A percentile compares a stretch with the other conserved stretches of the same genome.
These are phyloP conservation scores for Papilio helenus DNA, from an alignment of 1,140 invertebrate genomes.

Conservation along the genomic window DNA sequence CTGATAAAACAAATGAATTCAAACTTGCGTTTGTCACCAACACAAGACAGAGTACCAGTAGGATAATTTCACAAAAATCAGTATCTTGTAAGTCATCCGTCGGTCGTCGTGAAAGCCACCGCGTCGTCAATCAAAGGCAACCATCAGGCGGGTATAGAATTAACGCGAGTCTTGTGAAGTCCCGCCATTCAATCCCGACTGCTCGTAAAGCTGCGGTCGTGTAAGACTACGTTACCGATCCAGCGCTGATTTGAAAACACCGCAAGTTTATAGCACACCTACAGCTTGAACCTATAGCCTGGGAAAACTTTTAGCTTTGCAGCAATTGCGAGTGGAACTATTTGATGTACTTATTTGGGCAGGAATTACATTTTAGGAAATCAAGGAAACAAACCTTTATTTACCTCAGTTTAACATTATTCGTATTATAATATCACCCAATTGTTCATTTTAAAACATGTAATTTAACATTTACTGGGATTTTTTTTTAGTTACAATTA, in stretches of 20 bases:
- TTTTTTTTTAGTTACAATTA: no score
- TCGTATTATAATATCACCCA: no score
- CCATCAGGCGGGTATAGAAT: constrained; percentile 36
- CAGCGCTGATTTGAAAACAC: constrained; percentile 67
- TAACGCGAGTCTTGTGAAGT: constrained; percentile 48
- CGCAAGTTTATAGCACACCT: constrained; percentile 51
- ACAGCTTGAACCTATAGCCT: not conserved
- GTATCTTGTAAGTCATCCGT: not conserved
- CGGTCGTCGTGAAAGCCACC: constrained; percentile 10
- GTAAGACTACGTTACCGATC: constrained; percentile 45
- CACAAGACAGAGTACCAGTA: not conserved
- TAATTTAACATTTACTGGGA: no score
- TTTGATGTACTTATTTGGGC: constrained; percentile 3
- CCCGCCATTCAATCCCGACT: constrained; percentile 62
- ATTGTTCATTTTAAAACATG: no score
- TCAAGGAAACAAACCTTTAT: no score
- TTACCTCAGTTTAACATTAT: no score
- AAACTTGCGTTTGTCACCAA: not conserved
- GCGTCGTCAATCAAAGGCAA: constrained; percentile 32
- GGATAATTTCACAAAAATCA: constrained; percentile 7
- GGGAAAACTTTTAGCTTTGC: constrained; percentile 18
- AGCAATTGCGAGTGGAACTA: not conserved
- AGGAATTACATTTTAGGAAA: no score
- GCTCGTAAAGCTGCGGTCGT: constrained; percentile 66
- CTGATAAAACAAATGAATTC: no score